Evolutionary conservation across 2,113 vertebrate genomes (phyloP).

Genomic region (Ursus arctos): DNA sequence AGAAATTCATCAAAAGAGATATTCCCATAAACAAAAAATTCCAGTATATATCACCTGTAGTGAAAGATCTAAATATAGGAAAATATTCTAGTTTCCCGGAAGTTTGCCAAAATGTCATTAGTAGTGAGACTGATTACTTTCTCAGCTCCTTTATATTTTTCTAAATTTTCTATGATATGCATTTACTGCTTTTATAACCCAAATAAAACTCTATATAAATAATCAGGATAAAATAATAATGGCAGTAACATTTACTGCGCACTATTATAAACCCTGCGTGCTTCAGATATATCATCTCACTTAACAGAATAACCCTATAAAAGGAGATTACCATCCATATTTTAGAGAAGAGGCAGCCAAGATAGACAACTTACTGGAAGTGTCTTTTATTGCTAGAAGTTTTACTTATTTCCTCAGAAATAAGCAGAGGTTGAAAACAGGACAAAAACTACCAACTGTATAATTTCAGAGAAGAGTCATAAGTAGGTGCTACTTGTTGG

Average conservation of each 20-base stretch:
- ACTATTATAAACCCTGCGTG: background rate
- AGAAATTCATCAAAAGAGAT: background rate
- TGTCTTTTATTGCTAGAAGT: background rate
- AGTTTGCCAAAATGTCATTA: background rate
- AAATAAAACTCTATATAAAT: conserved; percentile 26
- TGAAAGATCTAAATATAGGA: background rate
- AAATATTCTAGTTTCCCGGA: background rate
- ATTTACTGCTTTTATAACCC: conserved; percentile 13
- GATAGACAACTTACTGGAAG: background rate
- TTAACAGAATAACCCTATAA: background rate
- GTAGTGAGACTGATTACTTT: background rate
- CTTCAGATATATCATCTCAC: background rate
- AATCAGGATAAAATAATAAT: background rate
- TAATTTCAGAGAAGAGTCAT: conserved; percentile 12
- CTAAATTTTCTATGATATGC: background rate
- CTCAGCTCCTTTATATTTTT: background rate
- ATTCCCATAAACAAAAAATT: background rate
- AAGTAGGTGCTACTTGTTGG: background rate
- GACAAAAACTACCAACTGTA: background rate
- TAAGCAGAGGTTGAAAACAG: background rate
- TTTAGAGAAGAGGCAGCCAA: conserved; percentile 4
- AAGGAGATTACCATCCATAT: background rate
- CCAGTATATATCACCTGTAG: background rate
- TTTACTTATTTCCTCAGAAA: conserved; percentile 2
- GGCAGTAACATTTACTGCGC: background rate